phyloP scores from a whole-genome alignment of 2,113 vertebrate species.

The Ahaetulla prasina region DNA sequence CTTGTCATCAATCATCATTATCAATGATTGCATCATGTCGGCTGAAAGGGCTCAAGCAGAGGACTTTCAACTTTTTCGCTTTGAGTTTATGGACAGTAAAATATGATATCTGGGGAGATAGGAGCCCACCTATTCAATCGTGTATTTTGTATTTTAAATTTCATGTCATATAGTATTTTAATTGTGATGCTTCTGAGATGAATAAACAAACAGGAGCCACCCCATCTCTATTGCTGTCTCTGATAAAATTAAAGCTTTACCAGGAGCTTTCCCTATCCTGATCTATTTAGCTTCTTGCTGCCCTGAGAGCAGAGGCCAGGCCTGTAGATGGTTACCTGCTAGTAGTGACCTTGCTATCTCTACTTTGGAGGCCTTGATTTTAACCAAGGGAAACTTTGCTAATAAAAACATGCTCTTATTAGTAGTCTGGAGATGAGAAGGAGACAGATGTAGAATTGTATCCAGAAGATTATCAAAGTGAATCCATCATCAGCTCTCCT shows the following conservation, averaged over 20 bases:
- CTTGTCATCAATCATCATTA: not conserved
- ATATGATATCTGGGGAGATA: not conserved
- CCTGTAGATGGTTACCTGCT: not conserved
- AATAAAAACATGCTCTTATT: not conserved
- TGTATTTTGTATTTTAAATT: not conserved
- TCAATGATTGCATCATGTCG: not conserved
- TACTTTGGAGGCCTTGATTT: not conserved
- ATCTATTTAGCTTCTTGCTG: not conserved
- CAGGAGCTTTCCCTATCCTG: not conserved
- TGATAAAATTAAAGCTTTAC: not conserved
- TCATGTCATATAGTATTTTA: not conserved
- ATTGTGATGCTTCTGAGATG: not conserved
- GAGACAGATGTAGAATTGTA: not conserved
- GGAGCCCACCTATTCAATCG: not conserved
- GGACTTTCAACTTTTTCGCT: not conserved
- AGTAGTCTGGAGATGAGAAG: not conserved
- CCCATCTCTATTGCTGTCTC: not conserved
- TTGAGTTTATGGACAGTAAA: not conserved
- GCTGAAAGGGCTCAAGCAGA: not conserved
- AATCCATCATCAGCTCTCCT: not conserved
- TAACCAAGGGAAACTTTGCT: not conserved
- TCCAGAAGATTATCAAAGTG: not conserved
- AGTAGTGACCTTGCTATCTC: not conserved
- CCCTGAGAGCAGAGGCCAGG: not conserved
- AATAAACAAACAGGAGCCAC: not conserved